phyloP scores from a whole-genome alignment of 2,797 vertebrate species.

The Huso huso region DNA sequence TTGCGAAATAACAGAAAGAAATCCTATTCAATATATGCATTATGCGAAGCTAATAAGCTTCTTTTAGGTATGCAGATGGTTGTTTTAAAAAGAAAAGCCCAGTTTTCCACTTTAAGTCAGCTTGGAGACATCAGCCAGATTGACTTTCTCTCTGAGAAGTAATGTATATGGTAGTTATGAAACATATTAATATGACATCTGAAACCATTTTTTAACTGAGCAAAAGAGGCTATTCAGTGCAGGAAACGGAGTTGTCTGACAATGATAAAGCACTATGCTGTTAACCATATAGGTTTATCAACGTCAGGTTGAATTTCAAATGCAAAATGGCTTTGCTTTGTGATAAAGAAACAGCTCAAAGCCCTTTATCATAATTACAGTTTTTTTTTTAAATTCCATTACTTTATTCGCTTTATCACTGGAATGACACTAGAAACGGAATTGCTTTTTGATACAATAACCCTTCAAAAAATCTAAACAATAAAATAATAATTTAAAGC shows the following conservation, averaged over 20 bases:
- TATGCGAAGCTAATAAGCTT: too few species aligned
- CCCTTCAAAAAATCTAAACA: constrained; percentile 22
- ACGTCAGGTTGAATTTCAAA: constrained; percentile 58
- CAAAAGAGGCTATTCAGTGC: constrained; percentile 18
- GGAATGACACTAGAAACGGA: constrained; percentile 44
- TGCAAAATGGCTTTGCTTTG: constrained; percentile 59
- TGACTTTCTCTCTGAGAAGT: constrained; percentile 8
- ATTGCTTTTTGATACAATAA: constrained; percentile 50
- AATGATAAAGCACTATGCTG: constrained; percentile 58
- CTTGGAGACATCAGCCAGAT: neutral
- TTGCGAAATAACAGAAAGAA: too few species aligned
- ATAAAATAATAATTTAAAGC: constrained; percentile 9
- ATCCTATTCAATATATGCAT: too few species aligned
- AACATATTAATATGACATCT: constrained; percentile 38
- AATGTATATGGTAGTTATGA: constrained; percentile 29
- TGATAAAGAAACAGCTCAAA: constrained; percentile 70
- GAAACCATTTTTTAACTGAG: constrained; percentile 31
- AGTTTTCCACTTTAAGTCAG: neutral
- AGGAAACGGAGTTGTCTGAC: constrained; percentile 43
- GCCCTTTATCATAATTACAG: constrained; percentile 77
- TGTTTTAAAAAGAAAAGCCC: too few species aligned
- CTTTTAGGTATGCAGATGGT: too few species aligned
- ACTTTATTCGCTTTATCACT: constrained; percentile 57
- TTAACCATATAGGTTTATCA: constrained; percentile 61
- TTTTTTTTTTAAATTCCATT: constrained; percentile 69